Percentiles rank a stretch among this genome's conserved stretches.
Evolutionary conservation across 2,113 vertebrate genomes (phyloP).

Genomic region (Aptenodytes patagonicus): DNA sequence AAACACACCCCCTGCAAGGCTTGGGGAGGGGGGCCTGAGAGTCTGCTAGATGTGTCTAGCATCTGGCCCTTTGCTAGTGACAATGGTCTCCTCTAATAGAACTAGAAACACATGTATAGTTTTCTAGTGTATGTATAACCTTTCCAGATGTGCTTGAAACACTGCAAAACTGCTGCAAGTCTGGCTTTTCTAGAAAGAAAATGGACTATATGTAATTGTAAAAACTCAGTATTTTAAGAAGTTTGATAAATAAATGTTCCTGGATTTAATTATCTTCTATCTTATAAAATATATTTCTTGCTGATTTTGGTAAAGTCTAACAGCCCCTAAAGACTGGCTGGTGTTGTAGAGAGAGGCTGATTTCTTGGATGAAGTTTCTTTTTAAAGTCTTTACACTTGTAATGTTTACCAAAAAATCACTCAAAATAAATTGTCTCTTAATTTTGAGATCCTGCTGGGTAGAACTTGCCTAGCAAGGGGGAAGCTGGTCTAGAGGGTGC

Average conservation of each 20-base stretch:
- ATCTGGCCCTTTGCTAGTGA: neutral
- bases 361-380: neutral
- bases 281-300: neutral
- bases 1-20: neutral
- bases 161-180: neutral
- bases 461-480: neutral
- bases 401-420: neutral
- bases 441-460: neutral
- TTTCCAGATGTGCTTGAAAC: neutral
- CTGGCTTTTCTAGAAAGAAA: constrained; percentile 11
- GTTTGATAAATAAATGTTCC: constrained; percentile 45
- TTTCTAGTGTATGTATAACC: neutral
- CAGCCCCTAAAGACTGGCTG: neutral
- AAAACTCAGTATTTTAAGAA: constrained; percentile 43
- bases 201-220: neutral
- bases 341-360: neutral
- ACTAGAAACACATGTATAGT: neutral
- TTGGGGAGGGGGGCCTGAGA: neutral
- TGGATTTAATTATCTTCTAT: neutral
- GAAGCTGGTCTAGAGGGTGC: neutral
- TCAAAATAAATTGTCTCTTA: neutral
- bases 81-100: neutral
- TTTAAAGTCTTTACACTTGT: neutral
- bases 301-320: neutral
- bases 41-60: neutral